These are phyloP conservation scores for Anarhynchus alexandrinus DNA, from an alignment of 2,113 vertebrate genomes.

Conservation along the genomic window DNA sequence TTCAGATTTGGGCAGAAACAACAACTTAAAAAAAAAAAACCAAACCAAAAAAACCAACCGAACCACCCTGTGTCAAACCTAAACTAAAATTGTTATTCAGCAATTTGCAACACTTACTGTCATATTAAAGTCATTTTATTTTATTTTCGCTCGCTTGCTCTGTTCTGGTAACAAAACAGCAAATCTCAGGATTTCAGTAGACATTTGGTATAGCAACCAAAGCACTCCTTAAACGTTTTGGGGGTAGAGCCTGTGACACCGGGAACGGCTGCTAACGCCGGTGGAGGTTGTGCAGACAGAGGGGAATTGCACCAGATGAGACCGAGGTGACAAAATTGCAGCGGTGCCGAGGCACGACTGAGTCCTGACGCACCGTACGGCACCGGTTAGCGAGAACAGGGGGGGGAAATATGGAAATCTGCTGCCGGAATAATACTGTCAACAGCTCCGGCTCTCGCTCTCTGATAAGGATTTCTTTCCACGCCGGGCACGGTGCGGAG, in stretches of 20 bases:
- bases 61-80: constrained; percentile 14
- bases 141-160: constrained; percentile 1
- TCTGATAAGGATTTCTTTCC: background rate
- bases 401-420: background rate
- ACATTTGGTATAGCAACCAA: background rate
- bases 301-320: background rate
- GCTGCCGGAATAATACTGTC: background rate
- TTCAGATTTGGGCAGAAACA: constrained; percentile 22
- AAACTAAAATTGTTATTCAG: constrained; percentile 46
- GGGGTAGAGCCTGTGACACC: background rate
- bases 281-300: background rate
- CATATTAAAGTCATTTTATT: constrained; percentile 62
- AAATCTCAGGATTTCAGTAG: background rate
- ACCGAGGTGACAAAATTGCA: background rate
- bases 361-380: background rate
- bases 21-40: background rate
- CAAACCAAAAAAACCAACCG: background rate
- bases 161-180: background rate
- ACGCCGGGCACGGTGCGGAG: background rate
- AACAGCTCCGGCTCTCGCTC: background rate
- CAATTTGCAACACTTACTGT: constrained; percentile 70
- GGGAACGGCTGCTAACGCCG: background rate
- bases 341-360: background rate
- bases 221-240: background rate
- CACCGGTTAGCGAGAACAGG: background rate